A percentile compares a stretch with the other conserved stretches of the same genome.
Conservation (phyloP, 2,113 vertebrate genomes). For the Silurus asotus region DNA sequence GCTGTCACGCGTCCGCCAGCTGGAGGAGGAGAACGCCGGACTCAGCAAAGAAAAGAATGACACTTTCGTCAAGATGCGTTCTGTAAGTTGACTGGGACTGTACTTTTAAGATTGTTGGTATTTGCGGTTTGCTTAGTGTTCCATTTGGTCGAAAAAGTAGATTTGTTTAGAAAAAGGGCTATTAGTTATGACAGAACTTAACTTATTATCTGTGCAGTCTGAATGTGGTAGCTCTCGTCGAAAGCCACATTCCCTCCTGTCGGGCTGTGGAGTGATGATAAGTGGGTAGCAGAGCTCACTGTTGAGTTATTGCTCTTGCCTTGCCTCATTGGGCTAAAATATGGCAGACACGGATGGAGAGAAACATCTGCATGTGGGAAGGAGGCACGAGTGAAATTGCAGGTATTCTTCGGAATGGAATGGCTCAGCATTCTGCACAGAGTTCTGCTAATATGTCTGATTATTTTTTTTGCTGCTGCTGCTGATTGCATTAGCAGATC, state of each 20-base stretch:
- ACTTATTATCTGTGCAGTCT: not conserved
- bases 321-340: constrained; percentile 25
- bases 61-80: constrained; percentile 58
- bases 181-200: not conserved
- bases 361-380: constrained; percentile 22
- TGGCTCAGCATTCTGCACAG: constrained; percentile 2
- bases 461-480: constrained; percentile 43
- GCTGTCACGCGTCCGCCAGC: constrained; percentile 60
- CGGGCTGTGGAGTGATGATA: constrained; percentile 13
- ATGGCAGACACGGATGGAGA: constrained; percentile 18
- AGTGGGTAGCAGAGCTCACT: not conserved
- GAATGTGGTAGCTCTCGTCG: not conserved
- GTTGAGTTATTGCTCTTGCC: constrained; percentile 28
- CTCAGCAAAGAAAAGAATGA: constrained; percentile 66
- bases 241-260: not conserved
- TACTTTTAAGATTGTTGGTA: not conserved
- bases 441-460: constrained; percentile 35
- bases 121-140: constrained; percentile 9
- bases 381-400: constrained; percentile 21
- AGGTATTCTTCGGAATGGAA: constrained; percentile 50
- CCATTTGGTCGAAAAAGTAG: not conserved
- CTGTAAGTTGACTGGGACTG: constrained; percentile 64
- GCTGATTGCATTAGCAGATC: constrained; percentile 64
- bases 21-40: constrained; percentile 65
- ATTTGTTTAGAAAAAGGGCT: constrained; percentile 9